Conservation (phyloP, 2,888 invertebrate species). For the Xiphydria camelus region DNA sequence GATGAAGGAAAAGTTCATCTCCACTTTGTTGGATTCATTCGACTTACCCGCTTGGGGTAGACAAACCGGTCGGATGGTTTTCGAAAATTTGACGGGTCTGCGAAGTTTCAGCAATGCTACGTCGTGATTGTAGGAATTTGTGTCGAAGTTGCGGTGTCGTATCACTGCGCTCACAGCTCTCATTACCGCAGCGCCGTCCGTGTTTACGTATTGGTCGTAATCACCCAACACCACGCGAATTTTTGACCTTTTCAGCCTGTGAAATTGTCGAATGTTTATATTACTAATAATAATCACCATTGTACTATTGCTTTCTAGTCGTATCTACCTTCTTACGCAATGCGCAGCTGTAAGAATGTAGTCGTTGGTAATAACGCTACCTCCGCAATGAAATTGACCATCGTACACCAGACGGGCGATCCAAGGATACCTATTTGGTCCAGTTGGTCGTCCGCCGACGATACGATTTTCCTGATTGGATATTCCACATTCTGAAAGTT, state of each 20-base stretch:
- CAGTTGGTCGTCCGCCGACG: constrained; percentile 81
- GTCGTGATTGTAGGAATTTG: constrained; percentile 85
- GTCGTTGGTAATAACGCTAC: constrained; percentile 78
- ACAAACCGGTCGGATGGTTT: constrained; percentile 77
- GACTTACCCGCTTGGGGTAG: constrained; percentile 71
- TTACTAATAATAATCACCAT: background rate
- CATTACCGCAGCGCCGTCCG: constrained; percentile 80
- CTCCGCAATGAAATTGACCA: constrained; percentile 87
- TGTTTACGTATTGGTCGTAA: constrained; percentile 79
- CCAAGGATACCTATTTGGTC: constrained; percentile 85
- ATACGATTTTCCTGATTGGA: constrained; percentile 86
- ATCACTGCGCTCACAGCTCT: constrained; percentile 78
- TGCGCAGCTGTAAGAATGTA: constrained; percentile 87
- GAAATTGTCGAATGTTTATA: constrained; percentile 29
- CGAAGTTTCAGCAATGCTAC: constrained; percentile 77
- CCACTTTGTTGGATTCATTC: too few relatives aligned
- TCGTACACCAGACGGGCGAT: constrained; percentile 84
- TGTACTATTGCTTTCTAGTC: background rate
- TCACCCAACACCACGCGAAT: constrained; percentile 83
- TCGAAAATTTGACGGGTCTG: constrained; percentile 77
- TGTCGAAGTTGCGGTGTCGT: constrained; percentile 80
- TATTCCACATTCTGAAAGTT: constrained; percentile 74
- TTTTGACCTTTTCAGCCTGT: constrained; percentile 75
- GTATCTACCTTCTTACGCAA: constrained; percentile 74
- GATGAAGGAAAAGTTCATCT: too few relatives aligned